Base-by-base conservation (phyloP, 2,113 vertebrate species). In the Garra rufa region DNA sequence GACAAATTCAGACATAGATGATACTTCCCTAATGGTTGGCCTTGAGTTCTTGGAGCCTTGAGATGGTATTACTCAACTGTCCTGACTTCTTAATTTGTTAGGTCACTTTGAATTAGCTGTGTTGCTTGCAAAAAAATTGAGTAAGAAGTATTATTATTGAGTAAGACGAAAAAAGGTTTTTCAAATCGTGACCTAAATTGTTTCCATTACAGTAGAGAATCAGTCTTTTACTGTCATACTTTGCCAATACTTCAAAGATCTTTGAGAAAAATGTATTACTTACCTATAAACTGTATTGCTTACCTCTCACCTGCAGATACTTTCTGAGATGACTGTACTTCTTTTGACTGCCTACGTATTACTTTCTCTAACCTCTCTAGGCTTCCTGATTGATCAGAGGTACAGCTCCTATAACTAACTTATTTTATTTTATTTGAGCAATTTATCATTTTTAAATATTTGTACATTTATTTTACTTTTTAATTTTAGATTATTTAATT, bases 351-450 rank as follows among this genome's bases (percentile, higher is more conserved):
- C 85, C 86, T 97, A 97, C 90, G 87, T 98, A 71, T 92, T 98
- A 87, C 89, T 98, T 69, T 98, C 96, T 0, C 92, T 99, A 88
- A 96, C 95, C 1, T 94, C 94, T 26, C 91, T 97, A 67, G 96
- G 97, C 46, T 95, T 95, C 81, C 91, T 98, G 87, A 90, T 96
- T 13, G 96, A 99, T 52, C 94, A 95, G 90, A 98, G 95, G 97
- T 93, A 94, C 91, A 14, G 15, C 21, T 17, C 26, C 3, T 28
- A 10, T 61, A 46, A 13, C 50, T 7, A 34, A 14, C 1, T 44
- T 1, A 9, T 41, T 4, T 69, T n/a, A n/a, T 67, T 21, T 6
- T 19, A 34, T 67, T n/a, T n/a, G n/a, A n/a, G n/a, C n/a, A n/a
- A n/a, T n/a, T n/a, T n/a, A n/a, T n/a, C n/a, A n/a, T n/a, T n/a